Evolutionary conservation across 1,140 invertebrate species (phyloP).

Genomic region (Drosophila tristis): DNA sequence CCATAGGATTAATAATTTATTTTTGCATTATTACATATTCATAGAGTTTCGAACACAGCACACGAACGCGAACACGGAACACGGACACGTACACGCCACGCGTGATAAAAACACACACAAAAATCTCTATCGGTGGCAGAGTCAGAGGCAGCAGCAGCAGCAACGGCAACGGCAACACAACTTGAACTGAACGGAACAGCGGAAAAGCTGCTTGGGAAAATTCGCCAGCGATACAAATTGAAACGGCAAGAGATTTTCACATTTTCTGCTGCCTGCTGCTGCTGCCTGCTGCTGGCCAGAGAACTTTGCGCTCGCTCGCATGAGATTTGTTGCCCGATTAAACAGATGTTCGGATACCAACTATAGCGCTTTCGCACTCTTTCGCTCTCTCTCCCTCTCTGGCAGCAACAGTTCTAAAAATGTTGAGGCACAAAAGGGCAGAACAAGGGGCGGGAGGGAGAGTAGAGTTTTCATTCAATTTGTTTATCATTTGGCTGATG

Average conservation of each 20-base stretch:
- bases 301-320: constrained; percentile 40
- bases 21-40: constrained; percentile 33
- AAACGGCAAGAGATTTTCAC: constrained; percentile 15
- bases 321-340: constrained; percentile 29
- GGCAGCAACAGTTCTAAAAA: constrained; percentile 55
- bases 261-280: background rate
- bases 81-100: constrained; percentile 8
- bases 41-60: constrained; percentile 12
- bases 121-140: constrained; percentile 30
- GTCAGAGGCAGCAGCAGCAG: constrained; percentile 27
- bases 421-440: constrained; percentile 54
- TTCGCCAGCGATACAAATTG: constrained; percentile 59
- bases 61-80: constrained; percentile 19
- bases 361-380: constrained; percentile 1
- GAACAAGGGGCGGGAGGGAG: constrained; percentile 32
- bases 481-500: constrained; percentile 53
- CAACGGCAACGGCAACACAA: constrained; percentile 59
- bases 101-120: constrained; percentile 28
- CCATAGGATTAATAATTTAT: constrained; percentile 8
- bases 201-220: constrained; percentile 62
- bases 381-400: too few species aligned
- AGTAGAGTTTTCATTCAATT: constrained; percentile 8
- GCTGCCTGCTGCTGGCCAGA: constrained; percentile 19
- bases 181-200: constrained; percentile 58
- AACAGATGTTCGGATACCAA: constrained; percentile 22